Percentiles rank a stretch among this genome's conserved stretches.
Evolutionary conservation across 92 coral and sea anemone genomes (phyloP).

Genomic region (Palythoa grandiflora): DNA sequence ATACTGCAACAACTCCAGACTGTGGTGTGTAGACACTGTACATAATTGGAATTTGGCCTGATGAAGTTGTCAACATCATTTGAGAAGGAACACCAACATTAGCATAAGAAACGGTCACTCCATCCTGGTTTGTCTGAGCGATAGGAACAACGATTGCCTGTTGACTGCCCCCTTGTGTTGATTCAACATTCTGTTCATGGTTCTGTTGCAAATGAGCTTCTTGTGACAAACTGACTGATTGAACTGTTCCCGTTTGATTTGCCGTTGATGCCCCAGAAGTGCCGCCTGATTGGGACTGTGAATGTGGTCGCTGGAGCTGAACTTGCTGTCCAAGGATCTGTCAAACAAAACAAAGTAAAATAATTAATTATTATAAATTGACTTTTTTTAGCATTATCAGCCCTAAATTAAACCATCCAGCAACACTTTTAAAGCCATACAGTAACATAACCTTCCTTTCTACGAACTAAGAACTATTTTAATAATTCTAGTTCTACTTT

Average conservation of each 20-base stretch:
- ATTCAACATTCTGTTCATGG: slow-evolving; percentile 77
- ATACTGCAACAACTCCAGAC: slow-evolving; percentile 81
- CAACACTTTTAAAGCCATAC: no score
- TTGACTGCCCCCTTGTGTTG: slow-evolving; percentile 66
- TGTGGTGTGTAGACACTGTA: slow-evolving; percentile 86
- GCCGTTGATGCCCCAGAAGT: slow-evolving; percentile 52
- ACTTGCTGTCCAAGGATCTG: slow-evolving; percentile 83
- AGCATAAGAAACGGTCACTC: slow-evolving; percentile 79
- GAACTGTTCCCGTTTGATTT: slow-evolving; percentile 40
- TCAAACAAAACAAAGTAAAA: slow-evolving; percentile 23
- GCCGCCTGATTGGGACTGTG: slow-evolving; percentile 65
- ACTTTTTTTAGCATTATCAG: no score
- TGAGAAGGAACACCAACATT: slow-evolving; percentile 82
- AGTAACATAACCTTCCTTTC: no score
- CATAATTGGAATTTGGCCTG: slow-evolving; percentile 91
- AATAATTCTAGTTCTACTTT: no score
- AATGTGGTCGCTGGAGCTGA: slow-evolving; percentile 88
- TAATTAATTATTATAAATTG: neutral
- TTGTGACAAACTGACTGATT: slow-evolving; percentile 46
- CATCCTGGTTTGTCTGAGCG: slow-evolving; percentile 82
- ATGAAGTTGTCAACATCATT: slow-evolving; percentile 86
- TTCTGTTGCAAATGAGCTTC: slow-evolving; percentile 76
- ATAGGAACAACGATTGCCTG: slow-evolving; percentile 91
- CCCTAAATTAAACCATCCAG: no score
- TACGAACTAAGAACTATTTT: no score